Base-by-base conservation (phyloP, 1,140 invertebrate species). In the Drosophila ohnishii region DNA sequence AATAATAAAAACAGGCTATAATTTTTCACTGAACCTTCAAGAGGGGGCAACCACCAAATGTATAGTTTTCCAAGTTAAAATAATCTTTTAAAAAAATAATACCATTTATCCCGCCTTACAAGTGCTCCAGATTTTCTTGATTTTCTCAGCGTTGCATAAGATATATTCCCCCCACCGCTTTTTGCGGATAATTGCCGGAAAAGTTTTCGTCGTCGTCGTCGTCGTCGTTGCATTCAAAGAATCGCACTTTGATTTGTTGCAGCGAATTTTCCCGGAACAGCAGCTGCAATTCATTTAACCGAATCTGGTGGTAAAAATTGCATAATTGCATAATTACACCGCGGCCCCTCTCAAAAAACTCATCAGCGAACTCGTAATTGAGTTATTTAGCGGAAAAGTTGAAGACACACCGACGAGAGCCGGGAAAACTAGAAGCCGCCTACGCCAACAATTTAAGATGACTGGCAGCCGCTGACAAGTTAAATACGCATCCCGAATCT, bases 401-500 rank as follows among this genome's bases (percentile, higher is more conserved):
- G 57, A 77, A 69, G 73, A 37, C 30, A 53, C 74, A 28, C 25
- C 25, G 25, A 28, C 25, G 25, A 28, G 25, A 28, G 5, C 25
- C 25, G 25, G 50, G 50, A 34, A 58, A 58, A 67, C 62, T 57
- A 44, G 13, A 16, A 30, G 37, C 10, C 13, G 16, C 19, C 19
- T 11, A 47, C 55, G 58, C 30, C 50, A 35, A 44, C 75, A 80
- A 84, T 84, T 85, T 84, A 80, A 84, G 78, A 75, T 85, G 81
- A 84, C 48, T 84, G 80, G 74, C 76, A 80, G 8, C n/a, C 83
- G 78, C 62, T 86, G 83, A 87, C 83, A 85, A 78, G 77, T 70
- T 80, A 78, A 85, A 80, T 85, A 53, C 81, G 64, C 35, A 42
- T 39, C 45, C 56, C 22, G 37, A 60, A 80, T 71, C 79, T 72